These are phyloP conservation scores for Lochmaea crataegi DNA, from an alignment of 2,888 invertebrate genomes.

Conservation along the genomic window DNA sequence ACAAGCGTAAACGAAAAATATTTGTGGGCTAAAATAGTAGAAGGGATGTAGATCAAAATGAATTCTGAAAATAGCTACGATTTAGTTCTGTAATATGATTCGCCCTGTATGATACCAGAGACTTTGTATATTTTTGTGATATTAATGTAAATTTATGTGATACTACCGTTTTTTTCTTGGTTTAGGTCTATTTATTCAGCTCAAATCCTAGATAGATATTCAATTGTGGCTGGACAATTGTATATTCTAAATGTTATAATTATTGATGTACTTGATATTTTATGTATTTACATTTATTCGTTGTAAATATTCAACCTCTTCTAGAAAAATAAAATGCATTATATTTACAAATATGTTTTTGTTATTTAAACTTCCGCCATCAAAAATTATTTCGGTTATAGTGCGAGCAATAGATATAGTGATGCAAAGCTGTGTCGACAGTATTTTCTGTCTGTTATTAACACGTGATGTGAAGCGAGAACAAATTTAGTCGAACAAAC, in stretches of 20 bases:
- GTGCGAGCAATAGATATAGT: too few species aligned
- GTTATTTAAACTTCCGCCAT: background rate
- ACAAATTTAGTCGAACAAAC: too few species aligned
- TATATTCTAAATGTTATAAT: conserved; percentile 8
- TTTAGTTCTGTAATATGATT: background rate
- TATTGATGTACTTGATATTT: conserved; percentile 37
- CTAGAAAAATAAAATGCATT: conserved; percentile 40
- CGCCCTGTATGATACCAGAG: conserved; percentile 7
- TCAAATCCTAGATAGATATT: conserved; percentile 17
- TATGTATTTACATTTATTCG: conserved; percentile 36
- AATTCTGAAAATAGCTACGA: too few species aligned
- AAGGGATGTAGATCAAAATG: too few species aligned
- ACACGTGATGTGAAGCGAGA: too few species aligned
- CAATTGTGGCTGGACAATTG: conserved; percentile 43
- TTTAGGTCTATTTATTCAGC: conserved; percentile 25
- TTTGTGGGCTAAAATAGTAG: too few species aligned
- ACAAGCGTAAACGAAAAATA: too few species aligned
- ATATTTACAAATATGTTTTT: conserved; percentile 33
- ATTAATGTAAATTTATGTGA: conserved; percentile 24
- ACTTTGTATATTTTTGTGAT: conserved; percentile 18
- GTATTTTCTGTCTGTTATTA: too few species aligned
- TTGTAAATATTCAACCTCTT: conserved; percentile 44
- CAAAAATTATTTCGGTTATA: too few species aligned
- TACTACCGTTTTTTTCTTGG: conserved; percentile 12
- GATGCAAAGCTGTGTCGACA: too few species aligned